A percentile compares a stretch with the other conserved stretches of the same genome.
Conservation (phyloP, 53 echinoderm and acorn worm genomes). For the Luidia sarsii region DNA sequence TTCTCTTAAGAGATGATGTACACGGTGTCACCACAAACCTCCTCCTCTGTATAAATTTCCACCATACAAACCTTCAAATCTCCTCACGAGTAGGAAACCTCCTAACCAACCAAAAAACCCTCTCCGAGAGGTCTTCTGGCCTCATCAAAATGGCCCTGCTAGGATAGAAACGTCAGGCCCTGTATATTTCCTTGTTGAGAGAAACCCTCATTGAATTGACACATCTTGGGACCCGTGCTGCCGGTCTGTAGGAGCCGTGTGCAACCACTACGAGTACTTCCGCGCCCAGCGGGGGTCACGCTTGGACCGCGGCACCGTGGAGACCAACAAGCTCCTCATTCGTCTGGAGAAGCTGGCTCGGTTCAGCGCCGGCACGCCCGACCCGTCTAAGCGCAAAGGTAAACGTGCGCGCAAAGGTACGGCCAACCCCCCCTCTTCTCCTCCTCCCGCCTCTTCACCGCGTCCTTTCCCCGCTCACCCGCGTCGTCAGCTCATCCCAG, state of each 20-base stretch:
- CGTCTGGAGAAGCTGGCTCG: constrained; percentile 85
- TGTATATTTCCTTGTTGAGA: not conserved
- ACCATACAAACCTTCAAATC: no score
- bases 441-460: no score
- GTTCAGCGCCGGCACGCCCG: constrained; percentile 56
- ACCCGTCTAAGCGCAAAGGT: constrained; percentile 88
- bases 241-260: constrained; percentile 70
- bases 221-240: not conserved
- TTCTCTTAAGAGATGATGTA: no score
- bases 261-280: constrained; percentile 73
- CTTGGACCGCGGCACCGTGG: constrained; percentile 81
- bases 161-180: no score
- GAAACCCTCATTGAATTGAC: not conserved
- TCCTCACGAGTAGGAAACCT: no score
- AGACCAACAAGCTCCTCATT: constrained; percentile 87
- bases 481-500: not conserved
- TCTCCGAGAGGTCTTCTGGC: not conserved
- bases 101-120: no score
- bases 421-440: no score
- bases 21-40: no score
- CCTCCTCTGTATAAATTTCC: no score
- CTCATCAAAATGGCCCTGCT: no score
- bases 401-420: constrained; percentile 34
- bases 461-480: no score
- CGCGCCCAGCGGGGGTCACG: constrained; percentile 65